Evolutionary conservation across 2,888 invertebrate genomes (phyloP).

Genomic region (Ormyrus nitidulus): DNA sequence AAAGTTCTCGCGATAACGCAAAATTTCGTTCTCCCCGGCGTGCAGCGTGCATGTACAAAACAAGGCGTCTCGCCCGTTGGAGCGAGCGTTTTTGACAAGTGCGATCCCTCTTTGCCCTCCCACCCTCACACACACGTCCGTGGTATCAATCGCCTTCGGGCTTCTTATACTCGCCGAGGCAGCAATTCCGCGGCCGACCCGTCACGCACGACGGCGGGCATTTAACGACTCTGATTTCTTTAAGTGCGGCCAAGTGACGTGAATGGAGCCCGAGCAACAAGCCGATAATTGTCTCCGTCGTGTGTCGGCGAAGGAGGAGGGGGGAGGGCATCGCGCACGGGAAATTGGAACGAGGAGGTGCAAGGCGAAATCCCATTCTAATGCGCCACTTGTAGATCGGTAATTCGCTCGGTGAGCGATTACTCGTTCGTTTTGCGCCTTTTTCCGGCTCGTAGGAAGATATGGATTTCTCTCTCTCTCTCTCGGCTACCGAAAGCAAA

Average conservation of each 20-base stretch:
- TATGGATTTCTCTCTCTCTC: no score
- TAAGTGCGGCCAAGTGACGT: slow-evolving; percentile 43
- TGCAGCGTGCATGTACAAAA: no score
- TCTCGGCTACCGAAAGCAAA: no score
- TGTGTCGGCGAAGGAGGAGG: not conserved
- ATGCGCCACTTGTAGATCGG: slow-evolving; percentile 7
- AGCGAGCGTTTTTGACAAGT: no score
- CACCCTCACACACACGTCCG: no score
- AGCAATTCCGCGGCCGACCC: not conserved
- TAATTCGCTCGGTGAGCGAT: slow-evolving; percentile 1
- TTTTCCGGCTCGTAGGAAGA: not conserved
- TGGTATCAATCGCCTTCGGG: no score
- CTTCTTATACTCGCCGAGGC: no score
- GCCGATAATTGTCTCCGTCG: slow-evolving; percentile 34
- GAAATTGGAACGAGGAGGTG: slow-evolving; percentile 30
- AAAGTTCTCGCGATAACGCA: no score
- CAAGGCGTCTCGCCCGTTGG: no score
- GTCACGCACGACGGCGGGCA: slow-evolving; percentile 23
- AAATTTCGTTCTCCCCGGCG: no score
- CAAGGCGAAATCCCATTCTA: slow-evolving; percentile 10
- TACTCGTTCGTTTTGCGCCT: slow-evolving; percentile 1
- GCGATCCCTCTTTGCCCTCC: no score
- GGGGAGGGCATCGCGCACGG: not conserved
- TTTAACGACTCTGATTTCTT: slow-evolving; percentile 52
- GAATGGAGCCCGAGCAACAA: slow-evolving; percentile 29